These are phyloP conservation scores for Ecdyonurus torrentis DNA, from an alignment of 2,888 invertebrate species.

Conservation along the genomic window DNA sequence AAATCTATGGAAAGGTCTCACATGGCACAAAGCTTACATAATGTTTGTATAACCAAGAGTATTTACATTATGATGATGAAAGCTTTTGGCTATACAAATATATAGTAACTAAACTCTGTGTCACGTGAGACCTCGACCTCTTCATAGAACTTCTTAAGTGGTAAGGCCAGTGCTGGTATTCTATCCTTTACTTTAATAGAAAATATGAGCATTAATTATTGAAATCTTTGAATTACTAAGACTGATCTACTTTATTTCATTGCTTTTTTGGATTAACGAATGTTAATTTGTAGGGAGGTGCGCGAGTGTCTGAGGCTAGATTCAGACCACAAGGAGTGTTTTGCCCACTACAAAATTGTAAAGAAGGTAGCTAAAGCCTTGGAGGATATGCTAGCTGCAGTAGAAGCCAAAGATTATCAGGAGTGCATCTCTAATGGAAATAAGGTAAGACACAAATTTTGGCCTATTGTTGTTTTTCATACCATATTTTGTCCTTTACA, in stretches of 20 bases:
- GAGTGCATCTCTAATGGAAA: constrained; percentile 53
- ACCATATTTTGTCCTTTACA: too few species aligned
- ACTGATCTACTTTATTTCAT: not conserved
- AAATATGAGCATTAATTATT: not conserved
- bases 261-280: too few species aligned
- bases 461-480: too few species aligned
- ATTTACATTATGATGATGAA: too few species aligned
- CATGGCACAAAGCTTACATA: too few species aligned
- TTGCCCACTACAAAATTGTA: constrained; percentile 87
- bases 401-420: constrained; percentile 42
- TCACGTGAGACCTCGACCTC: too few species aligned
- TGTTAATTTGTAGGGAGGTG: too few species aligned
- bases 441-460: too few species aligned
- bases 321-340: constrained; percentile 94
- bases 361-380: constrained; percentile 80
- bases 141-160: not conserved
- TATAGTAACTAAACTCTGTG: too few species aligned
- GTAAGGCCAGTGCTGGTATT: not conserved
- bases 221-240: not conserved
- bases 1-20: too few species aligned
- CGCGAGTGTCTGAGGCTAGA: constrained; percentile 94
- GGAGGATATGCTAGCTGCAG: constrained; percentile 40
- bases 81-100: too few species aligned
- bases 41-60: too few species aligned
- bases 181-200: not conserved